Evolutionary conservation across 2,888 invertebrate genomes (phyloP).

Genomic region (Leuctra nigra): DNA sequence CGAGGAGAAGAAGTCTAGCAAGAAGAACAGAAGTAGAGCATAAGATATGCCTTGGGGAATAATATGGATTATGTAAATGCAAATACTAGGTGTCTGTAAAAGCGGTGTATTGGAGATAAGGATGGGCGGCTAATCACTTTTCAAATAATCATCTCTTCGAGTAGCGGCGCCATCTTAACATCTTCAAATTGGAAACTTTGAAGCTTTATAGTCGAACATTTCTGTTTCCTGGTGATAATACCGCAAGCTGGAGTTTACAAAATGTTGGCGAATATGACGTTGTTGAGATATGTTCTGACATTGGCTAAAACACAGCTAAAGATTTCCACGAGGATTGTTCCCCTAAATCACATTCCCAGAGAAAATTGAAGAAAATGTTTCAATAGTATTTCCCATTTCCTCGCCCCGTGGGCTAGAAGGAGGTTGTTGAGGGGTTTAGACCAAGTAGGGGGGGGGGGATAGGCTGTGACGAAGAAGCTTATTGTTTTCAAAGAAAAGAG

Average conservation of each 20-base stretch:
- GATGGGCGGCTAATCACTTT: not conserved
- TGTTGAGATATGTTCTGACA: not conserved
- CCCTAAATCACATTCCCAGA: not conserved
- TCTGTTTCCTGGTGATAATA: no score
- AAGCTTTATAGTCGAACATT: no score
- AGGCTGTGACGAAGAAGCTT: not conserved
- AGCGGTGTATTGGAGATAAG: conserved; percentile 3
- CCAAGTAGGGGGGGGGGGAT: not conserved
- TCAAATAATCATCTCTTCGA: conserved; percentile 4
- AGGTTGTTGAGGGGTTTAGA: no score
- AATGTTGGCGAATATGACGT: no score
- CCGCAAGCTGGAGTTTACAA: no score
- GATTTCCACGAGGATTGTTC: conserved; percentile 6
- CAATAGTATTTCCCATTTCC: conserved; percentile 5
- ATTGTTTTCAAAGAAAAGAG: conserved; percentile 13
- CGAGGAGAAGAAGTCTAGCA: not conserved
- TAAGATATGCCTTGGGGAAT: not conserved
- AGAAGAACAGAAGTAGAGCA: not conserved
- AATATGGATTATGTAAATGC: conserved; percentile 12
- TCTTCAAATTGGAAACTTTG: no score
- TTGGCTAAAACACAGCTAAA: not conserved
- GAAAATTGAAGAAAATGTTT: conserved; percentile 7
- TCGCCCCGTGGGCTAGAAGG: not conserved
- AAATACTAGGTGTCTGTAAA: not conserved
- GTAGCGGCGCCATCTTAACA: no score